These are phyloP conservation scores for Tetragonisca angustula DNA, from an alignment of 2,888 invertebrate species.

Conservation along the genomic window DNA sequence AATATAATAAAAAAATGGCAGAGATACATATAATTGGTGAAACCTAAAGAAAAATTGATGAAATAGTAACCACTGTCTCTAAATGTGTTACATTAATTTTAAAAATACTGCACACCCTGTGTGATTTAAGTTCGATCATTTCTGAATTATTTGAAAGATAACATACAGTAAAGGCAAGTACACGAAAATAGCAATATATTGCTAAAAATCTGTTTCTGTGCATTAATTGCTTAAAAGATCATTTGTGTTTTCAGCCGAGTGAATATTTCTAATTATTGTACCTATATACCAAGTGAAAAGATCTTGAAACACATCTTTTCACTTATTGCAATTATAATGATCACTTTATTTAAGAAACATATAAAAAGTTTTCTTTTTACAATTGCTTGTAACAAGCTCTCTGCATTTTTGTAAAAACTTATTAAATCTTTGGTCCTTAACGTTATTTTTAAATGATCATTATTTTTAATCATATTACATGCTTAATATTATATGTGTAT, in stretches of 20 bases:
- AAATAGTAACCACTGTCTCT: conserved; percentile 8
- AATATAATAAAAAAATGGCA: conserved; percentile 33
- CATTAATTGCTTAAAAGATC: conserved; percentile 44
- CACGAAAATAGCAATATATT: conserved; percentile 44
- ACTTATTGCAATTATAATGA: conserved; percentile 56
- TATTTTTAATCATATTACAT: conserved; percentile 64
- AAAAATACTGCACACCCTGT: conserved; percentile 53
- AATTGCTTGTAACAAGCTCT: conserved; percentile 75
- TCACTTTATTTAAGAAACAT: conserved; percentile 65
- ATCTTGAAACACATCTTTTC: conserved; percentile 31
- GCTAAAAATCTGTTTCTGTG: conserved; percentile 45
- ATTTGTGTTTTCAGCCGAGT: conserved; percentile 28
- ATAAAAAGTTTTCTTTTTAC: conserved; percentile 68
- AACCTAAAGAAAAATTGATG: conserved; percentile 36
- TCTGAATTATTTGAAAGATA: conserved; percentile 21
- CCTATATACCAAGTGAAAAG: conserved; percentile 42
- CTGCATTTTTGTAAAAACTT: conserved; percentile 75
- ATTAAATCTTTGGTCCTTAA: conserved; percentile 83
- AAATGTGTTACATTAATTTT: conserved; percentile 41
- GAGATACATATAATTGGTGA: conserved; percentile 33
- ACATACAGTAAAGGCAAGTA: conserved; percentile 30
- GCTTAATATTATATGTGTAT: conserved; percentile 46
- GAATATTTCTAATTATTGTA: conserved; percentile 43
- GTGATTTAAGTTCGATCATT: conserved; percentile 37
- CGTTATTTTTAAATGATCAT: conserved; percentile 72